phyloP scores from a whole-genome alignment of 2,797 vertebrate genomes.

The Ispidina lecontei region DNA sequence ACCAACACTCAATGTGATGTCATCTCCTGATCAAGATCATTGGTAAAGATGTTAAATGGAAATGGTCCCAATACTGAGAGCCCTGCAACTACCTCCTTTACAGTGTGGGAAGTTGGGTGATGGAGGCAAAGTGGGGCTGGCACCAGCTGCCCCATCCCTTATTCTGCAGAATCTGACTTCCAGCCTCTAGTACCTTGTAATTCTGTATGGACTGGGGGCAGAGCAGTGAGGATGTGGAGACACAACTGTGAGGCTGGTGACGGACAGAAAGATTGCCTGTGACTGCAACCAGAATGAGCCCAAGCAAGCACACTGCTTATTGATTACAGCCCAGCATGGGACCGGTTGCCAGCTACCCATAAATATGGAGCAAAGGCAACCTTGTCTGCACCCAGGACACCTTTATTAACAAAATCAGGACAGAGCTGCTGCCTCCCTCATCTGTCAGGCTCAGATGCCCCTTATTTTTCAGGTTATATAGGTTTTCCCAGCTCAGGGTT shows the following conservation, averaged over 20 bases:
- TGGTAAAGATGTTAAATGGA: no score
- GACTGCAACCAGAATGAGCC: background rate
- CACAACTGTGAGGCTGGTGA: background rate
- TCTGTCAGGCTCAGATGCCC: background rate
- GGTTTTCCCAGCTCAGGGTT: background rate
- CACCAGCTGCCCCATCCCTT: background rate
- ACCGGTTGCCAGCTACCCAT: background rate
- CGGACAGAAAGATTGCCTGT: background rate
- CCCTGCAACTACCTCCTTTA: background rate
- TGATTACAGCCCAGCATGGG: background rate
- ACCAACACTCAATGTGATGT: no score
- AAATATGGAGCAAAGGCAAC: conserved; percentile 6
- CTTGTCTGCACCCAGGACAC: background rate
- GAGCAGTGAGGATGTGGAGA: background rate
- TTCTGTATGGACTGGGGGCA: background rate
- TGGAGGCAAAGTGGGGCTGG: background rate
- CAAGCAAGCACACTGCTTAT: fast-evolving
- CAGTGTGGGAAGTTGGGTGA: background rate
- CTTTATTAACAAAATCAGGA: conserved; percentile 1
- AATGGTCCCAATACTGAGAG: no score
- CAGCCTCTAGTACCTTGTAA: background rate
- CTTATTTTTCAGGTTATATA: background rate
- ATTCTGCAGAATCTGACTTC: background rate
- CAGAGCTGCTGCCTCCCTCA: background rate
- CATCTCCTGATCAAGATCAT: no score